These are phyloP conservation scores for Stegostoma tigrinum DNA, from an alignment of 2,113 vertebrate species.

Conservation along the genomic window DNA sequence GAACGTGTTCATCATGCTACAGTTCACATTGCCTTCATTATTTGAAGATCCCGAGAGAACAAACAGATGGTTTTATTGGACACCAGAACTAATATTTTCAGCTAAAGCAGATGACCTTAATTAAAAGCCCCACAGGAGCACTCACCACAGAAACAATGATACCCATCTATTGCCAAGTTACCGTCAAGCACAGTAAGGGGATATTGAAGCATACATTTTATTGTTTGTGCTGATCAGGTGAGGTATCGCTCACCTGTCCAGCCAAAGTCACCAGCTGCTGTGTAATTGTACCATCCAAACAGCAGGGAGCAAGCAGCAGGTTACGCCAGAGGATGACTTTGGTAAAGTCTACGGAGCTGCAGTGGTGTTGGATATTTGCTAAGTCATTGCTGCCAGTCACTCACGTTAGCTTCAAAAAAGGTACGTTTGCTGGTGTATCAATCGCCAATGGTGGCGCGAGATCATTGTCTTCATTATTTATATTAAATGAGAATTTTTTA, in stretches of 20 bases:
- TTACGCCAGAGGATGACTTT: not conserved
- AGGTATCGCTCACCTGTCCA: not conserved
- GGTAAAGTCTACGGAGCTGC: not conserved
- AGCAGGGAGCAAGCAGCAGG: not conserved
- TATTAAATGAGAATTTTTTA: too few relatives aligned
- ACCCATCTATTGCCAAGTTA: not conserved
- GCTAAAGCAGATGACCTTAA: conserved; percentile 25
- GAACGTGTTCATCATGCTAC: not conserved
- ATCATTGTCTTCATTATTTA: too few relatives aligned
- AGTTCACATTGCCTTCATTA: conserved; percentile 22
- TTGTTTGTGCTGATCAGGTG: not conserved
- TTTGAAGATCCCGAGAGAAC: conserved; percentile 4
- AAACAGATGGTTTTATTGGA: conserved; percentile 27
- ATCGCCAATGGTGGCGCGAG: not conserved
- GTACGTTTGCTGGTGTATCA: not conserved
- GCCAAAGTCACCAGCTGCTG: not conserved
- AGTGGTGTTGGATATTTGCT: not conserved
- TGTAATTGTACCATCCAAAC: not conserved
- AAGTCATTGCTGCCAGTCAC: not conserved
- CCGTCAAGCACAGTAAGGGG: not conserved
- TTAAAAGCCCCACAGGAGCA: not conserved
- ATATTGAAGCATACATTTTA: too few relatives aligned
- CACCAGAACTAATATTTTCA: not conserved
- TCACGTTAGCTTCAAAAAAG: not conserved
- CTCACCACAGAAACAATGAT: conserved; percentile 9